Base-by-base conservation (phyloP, 2,113 vertebrate genomes). In the Okapia johnstoni region DNA sequence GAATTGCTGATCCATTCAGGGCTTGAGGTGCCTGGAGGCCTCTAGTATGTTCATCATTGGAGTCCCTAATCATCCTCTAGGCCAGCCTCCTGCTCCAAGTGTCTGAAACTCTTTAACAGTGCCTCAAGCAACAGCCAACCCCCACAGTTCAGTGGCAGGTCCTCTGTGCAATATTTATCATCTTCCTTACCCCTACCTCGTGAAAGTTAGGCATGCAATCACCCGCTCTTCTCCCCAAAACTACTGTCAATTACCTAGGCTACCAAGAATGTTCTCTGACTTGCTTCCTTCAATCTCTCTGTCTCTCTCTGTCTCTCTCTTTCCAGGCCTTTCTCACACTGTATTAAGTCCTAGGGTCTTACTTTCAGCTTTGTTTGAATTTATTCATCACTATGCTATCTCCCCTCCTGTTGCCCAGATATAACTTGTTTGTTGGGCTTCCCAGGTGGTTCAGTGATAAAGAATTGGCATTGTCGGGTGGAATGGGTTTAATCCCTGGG, bases 1-100 rank as follows among this genome's bases (percentile, higher is more conserved):
- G 99, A 99, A 97, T 98, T 99, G 92, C 98, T 99, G 96, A 99
- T 99, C 85, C 99, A 99, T 94, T 99, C 99, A 21, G 99, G 98
- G 57, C 90, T 99, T 87, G 98, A 99, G 94, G 99, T 99, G 95
- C 99, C 99, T 0, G 94, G 97, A 55, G 88, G 94, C 25, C 97
- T 98, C 85, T 96, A 90, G 81, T 28, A 13, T 92, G 50, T 33
- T 57, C 50, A 2, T 95, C 88, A 90, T 15, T 79, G 26, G 36
- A 79, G 48, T 50, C 55, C n/a, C 58, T 55, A 95, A 81, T 94
- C 73, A 57, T 15, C 46, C 23, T 66, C 7, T 89, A 60, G 36
- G 70, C 80, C 73, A 93, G 30, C 21, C 28, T 88, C 48, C 46
- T 88, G 25, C 77, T 88, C 23, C 60, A 48, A 90, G 55, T 57